Evolutionary conservation across 2,113 vertebrate genomes (phyloP), one percentile per base, ranked within the genome.

Genomic region (Saguinus imperator): DNA sequence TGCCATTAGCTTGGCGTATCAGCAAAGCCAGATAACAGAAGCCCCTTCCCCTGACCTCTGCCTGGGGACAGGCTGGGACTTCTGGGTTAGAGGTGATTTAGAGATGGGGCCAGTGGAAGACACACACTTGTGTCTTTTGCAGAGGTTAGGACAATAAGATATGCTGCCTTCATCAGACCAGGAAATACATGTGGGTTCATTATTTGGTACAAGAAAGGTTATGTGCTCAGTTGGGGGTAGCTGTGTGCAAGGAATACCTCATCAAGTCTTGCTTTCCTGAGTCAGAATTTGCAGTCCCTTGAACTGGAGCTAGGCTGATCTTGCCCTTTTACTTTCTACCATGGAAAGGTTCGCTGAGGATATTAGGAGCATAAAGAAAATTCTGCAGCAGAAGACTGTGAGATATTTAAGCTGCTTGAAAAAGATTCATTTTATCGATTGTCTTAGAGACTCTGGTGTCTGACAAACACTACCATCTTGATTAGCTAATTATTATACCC

Each of bases 1-100:
- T 66, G 96, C 97, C 96, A 92, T 97, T 98, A 97, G 98, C 94
- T 80, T 27, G 3, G 94, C 92, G 16, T 97, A 97, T 98, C 97
- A 98, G 97, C 84, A 96, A 68, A 20, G 80, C 79, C 61, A 43
- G 13, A 94, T 84, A 93, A 95, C n/a, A 77, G 95, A 89, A 88
- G 61, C 80, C 68, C 88, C 77, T 81, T 95, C 82, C 87, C 50
- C 43, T 35, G 16, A 32, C 64, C 8, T 20, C 79, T 0, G 73
- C 91, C 90, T 92, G 89, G 95, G 92, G 82, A 97, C 82, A 91
- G 48, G 27, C 94, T 86, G 68, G 40, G 68, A 94, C 81, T 85
- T 87, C 57, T 61, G 83, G 97, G 73, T 76, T 79, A 75, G 61
- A 75, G 85, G 87, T 87, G 72, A 97, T 81, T 91, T 88, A 95